Evolutionary conservation across 2,888 invertebrate genomes (phyloP).

Genomic region (Schrankia costaestrigalis): DNA sequence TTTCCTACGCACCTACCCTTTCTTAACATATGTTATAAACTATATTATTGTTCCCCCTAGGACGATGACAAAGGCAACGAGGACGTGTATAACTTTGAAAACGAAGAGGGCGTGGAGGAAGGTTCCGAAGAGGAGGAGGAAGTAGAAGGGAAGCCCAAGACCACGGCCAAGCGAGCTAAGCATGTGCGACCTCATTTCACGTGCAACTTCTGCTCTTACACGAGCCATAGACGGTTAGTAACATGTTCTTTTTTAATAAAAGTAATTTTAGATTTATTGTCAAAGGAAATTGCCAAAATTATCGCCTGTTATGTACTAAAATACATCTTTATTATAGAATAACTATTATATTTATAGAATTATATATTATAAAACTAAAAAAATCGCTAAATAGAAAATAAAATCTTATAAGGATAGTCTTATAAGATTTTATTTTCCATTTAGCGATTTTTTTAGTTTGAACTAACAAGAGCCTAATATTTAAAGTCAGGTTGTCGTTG

Average conservation of each 20-base stretch:
- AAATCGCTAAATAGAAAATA: neutral
- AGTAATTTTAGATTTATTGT: neutral
- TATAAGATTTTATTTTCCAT: neutral
- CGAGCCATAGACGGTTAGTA: constrained; percentile 88
- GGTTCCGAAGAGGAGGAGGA: constrained; percentile 72
- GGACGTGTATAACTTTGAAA: constrained; percentile 88
- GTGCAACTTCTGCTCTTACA: constrained; percentile 95
- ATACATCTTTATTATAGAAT: neutral
- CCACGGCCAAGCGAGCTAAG: constrained; percentile 69
- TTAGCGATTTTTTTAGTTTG: no score
- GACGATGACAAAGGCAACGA: constrained; percentile 59
- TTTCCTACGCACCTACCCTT: no score
- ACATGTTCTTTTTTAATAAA: neutral
- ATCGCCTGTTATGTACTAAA: neutral
- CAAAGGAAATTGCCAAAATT: neutral
- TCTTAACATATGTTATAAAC: no score
- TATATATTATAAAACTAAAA: no score
- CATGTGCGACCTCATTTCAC: constrained; percentile 84
- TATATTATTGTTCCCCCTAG: constrained; percentile 2
- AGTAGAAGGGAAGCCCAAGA: constrained; percentile 60
- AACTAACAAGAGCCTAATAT: no score
- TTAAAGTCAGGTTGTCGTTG: no score
- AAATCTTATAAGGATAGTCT: neutral
- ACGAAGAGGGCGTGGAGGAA: constrained; percentile 73
- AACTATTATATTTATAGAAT: no score